Evolutionary conservation across 2,113 vertebrate genomes (phyloP).

Genomic region (Donacobius atricapilla): DNA sequence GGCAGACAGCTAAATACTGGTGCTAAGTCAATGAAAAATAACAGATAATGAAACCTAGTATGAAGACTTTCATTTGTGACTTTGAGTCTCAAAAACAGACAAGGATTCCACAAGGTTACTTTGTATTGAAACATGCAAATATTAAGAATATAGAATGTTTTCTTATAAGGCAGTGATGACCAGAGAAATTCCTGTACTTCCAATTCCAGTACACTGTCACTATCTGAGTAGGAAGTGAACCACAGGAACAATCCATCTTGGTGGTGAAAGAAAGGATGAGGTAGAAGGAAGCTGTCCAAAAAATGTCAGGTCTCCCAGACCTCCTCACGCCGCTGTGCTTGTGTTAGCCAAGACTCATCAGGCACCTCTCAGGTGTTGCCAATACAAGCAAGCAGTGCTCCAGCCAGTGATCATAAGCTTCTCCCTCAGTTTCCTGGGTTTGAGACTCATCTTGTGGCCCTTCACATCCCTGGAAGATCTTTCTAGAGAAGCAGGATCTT

Average conservation of each 20-base stretch:
- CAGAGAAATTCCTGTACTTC: background rate
- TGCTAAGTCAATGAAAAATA: background rate
- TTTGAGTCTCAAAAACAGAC: background rate
- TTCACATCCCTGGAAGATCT: background rate
- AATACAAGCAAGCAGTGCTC: background rate
- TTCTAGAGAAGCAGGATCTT: background rate
- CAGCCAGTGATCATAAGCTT: background rate
- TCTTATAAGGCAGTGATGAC: background rate
- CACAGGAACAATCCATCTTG: background rate
- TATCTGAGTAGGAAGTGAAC: background rate
- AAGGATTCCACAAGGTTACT: background rate
- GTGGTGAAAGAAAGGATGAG: background rate
- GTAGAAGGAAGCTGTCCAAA: background rate
- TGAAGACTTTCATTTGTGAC: background rate
- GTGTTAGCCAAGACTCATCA: background rate
- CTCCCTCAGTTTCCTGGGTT: background rate
- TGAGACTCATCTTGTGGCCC: background rate
- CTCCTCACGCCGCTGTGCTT: background rate
- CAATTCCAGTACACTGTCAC: background rate
- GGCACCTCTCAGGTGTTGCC: accelerated
- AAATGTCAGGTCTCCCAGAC: background rate
- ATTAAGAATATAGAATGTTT: background rate
- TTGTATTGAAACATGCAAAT: background rate
- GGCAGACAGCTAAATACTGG: background rate
- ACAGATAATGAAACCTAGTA: background rate